Evolutionary conservation across 2,888 invertebrate genomes (phyloP), one percentile per base, ranked within the genome.

Genomic region (Linnaemya tessellans): DNA sequence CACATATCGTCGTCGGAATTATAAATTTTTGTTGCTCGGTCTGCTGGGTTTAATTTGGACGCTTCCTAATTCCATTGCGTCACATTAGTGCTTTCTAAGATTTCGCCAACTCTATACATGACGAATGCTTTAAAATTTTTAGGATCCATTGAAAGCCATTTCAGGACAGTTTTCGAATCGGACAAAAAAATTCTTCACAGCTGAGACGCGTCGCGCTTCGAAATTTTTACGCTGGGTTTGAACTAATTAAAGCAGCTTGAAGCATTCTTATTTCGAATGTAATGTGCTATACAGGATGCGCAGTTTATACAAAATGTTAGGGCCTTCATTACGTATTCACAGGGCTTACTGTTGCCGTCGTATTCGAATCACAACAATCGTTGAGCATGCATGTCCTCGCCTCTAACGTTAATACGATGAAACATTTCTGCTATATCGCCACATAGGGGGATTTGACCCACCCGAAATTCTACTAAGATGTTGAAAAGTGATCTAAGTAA

Each of bases 101-200:
- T 62, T 20, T 62, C 62, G 0, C 41, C 41, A 62, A 62, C 38
- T 62, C 38, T 9, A 62, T 41, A 62, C 41, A 62, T 62, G 0
- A 62, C 62, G 5, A 38, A 41, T 11, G 38, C 15, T 62, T 62
- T 62, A 41, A 62, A 18, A 7, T 62, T 62, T 41, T 38, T 41
- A 0, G 49, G 67, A 4, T 51, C 64, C 46, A 67, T 67, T 0
- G 18, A 1, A 2, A 67, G 2, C 49, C 49, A 67, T 49, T 67
- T 67, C 0, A 49, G 18, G 1, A 67, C 30, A 0, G 67, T 49
- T 11, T 67, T 67, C 13, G 67, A 67, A 30, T 67, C 67, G 8
- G 67, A 67, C 67, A 30, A 67, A 35, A 73, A 54, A 20, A 1
- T 13, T 13, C 3, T 41, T 10, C 11, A 13, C 41, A 41, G 1